Base-by-base conservation (phyloP, 2,113 vertebrate species). In the Salvelinus fontinalis region DNA sequence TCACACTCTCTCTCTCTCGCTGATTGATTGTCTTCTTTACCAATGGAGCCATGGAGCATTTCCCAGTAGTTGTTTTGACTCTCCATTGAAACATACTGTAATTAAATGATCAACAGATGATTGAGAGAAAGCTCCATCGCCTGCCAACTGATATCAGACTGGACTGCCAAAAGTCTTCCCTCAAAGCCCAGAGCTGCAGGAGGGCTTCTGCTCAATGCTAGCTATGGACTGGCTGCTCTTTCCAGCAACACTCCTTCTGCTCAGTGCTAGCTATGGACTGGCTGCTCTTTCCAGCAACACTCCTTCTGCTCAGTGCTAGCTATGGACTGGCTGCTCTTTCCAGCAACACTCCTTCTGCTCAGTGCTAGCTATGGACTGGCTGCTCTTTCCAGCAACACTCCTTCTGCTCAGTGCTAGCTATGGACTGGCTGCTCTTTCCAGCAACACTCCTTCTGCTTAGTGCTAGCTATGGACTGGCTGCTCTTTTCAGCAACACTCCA, bases 81-180 rank as follows among this genome's bases (percentile, higher is more conserved):
- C 70, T 76, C 71, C 78, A 71, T 78, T 77, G 76, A 84, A 87
- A 80, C 84, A 82, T 80, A 86, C 79, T 86, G 87, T 89, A 87
- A 89, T 89, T 89, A 89, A 89, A 84, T 74, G 82, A 89, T 86
- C 85, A 87, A 84, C 88, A 88, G 86, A 89, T 89, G 88, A 89
- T 87, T 85, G 20, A 57, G 70, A 74, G 79, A 77, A 79, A 59
- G 79, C 85, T 79, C 66, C 70, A 26, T 64, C 31, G 76, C 60
- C 80, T 89, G 86, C 86, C 88, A 89, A 81, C 75, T 78, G 76
- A 82, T 82, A 79, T 85, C 68, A 74, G 82, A 76, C 81, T 67
- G 74, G 73, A 80, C 81, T 84, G 86, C 84, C 88, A 84, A 85
- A 77, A 69, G 22, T 73, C 65, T 74, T 84, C 87, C 83, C 83